phyloP scores from a whole-genome alignment of 2,113 vertebrate genomes.

The Melanotaenia duboulayi region DNA sequence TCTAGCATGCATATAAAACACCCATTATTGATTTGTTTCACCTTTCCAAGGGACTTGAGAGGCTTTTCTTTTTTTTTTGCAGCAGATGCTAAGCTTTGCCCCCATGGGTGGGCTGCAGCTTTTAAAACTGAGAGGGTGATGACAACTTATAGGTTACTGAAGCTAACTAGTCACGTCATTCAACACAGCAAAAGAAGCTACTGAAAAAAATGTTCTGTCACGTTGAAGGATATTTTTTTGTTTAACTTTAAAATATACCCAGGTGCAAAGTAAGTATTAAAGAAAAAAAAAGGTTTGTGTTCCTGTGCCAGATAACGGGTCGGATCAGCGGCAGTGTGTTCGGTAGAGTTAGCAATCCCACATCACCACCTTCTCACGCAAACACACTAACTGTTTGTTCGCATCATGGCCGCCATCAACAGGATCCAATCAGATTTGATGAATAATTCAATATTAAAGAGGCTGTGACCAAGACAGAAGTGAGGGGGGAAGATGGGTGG shows the following conservation, averaged over 20 bases:
- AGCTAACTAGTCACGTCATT: slow-evolving; percentile 5
- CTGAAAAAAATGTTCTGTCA: too few species aligned
- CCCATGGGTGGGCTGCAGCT: slow-evolving; percentile 33
- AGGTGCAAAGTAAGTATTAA: slow-evolving; percentile 50
- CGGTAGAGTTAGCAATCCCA: slow-evolving; percentile 56
- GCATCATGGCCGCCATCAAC: slow-evolving; percentile 76
- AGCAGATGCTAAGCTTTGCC: slow-evolving; percentile 52
- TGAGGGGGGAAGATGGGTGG: slow-evolving; percentile 29
- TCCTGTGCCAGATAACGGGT: slow-evolving; percentile 9
- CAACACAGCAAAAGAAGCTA: not conserved
- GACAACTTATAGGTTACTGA: not conserved
- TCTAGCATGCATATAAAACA: slow-evolving; percentile 71
- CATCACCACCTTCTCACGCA: not conserved
- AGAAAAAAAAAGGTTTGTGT: not conserved
- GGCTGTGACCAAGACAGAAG: slow-evolving; percentile 70
- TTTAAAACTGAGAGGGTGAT: slow-evolving; percentile 12
- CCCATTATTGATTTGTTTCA: slow-evolving; percentile 76
- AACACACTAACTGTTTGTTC: slow-evolving; percentile 58
- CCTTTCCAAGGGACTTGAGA: slow-evolving; percentile 69
- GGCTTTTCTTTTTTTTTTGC: slow-evolving; percentile 26
- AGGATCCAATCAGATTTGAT: slow-evolving; percentile 82
- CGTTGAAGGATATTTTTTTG: not conserved
- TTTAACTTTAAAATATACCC: slow-evolving; percentile 28
- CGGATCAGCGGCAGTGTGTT: slow-evolving; percentile 36
- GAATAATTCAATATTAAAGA: slow-evolving; percentile 85